These are phyloP conservation scores for Chrysolina oricalcia DNA, from an alignment of 2,888 invertebrate species.

Conservation along the genomic window DNA sequence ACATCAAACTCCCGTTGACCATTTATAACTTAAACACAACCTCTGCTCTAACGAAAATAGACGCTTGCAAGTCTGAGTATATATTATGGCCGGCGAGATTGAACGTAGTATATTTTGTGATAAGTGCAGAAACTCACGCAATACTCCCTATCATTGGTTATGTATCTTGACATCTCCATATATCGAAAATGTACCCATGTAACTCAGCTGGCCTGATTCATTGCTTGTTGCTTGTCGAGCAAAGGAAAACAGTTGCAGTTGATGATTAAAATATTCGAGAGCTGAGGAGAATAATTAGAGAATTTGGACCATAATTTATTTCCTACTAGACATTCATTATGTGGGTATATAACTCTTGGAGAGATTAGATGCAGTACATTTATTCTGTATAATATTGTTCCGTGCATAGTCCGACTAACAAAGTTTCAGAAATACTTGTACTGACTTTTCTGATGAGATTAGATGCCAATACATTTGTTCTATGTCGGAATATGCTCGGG, in stretches of 20 bases:
- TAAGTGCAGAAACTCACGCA: slow-evolving; percentile 45
- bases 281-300: too few species aligned
- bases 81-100: slow-evolving; percentile 23
- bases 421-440: too few species aligned
- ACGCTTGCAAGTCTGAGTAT: slow-evolving; percentile 19
- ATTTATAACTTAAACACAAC: slow-evolving; percentile 23
- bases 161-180: slow-evolving; percentile 36
- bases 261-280: too few species aligned
- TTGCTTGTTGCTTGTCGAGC: neutral
- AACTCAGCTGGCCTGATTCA: neutral
- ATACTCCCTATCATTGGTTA: slow-evolving; percentile 35
- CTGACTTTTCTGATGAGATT: too few species aligned
- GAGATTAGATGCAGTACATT: too few species aligned
- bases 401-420: too few species aligned
- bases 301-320: too few species aligned
- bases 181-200: slow-evolving; percentile 22
- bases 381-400: too few species aligned
- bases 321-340: too few species aligned
- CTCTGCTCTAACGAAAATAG: slow-evolving; percentile 21
- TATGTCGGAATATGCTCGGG: too few species aligned
- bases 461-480: too few species aligned
- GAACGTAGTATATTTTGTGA: slow-evolving; percentile 37
- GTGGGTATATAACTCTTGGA: too few species aligned
- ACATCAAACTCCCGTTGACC: slow-evolving; percentile 3
- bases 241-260: neutral